These are phyloP conservation scores for Hylaeus anthracinus DNA, from an alignment of 1,140 invertebrate genomes.

Conservation along the genomic window DNA sequence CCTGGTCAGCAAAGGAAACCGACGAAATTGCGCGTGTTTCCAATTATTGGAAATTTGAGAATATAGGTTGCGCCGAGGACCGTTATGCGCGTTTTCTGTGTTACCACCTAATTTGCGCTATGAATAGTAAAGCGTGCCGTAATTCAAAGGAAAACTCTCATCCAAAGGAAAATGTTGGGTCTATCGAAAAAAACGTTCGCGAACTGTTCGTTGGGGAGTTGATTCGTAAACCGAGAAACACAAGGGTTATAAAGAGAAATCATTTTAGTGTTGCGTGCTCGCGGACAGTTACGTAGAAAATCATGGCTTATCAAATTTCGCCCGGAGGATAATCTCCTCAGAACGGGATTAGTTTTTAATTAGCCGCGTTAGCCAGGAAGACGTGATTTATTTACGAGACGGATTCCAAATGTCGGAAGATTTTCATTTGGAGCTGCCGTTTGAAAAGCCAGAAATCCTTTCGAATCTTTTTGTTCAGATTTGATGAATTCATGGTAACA, in stretches of 20 bases:
- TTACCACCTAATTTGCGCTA: conserved; percentile 1
- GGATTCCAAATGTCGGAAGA: neutral
- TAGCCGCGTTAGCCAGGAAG: neutral
- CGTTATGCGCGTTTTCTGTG: neutral
- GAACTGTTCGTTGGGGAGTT: neutral
- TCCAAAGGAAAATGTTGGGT: neutral
- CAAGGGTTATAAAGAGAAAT: neutral
- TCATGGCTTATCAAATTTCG: conserved; percentile 34
- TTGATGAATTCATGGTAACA: too few relatives aligned
- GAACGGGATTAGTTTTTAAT: conserved; percentile 24
- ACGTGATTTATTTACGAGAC: neutral
- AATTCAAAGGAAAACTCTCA: neutral
- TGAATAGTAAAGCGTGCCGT: neutral
- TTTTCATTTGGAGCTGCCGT: too few relatives aligned
- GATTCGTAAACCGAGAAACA: too few relatives aligned
- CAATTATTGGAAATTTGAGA: neutral
- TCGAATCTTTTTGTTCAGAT: too few relatives aligned
- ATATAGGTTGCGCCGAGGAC: conserved; percentile 32
- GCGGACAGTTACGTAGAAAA: conserved; percentile 3
- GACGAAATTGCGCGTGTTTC: neutral
- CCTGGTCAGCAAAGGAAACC: too few relatives aligned
- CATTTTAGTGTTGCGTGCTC: conserved; percentile 20
- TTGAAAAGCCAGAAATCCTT: too few relatives aligned
- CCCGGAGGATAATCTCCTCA: conserved; percentile 8
- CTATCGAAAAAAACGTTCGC: neutral